Evolutionary conservation across 2,113 vertebrate genomes (phyloP).

Genomic region (Syngnathoides biaculeatus): DNA sequence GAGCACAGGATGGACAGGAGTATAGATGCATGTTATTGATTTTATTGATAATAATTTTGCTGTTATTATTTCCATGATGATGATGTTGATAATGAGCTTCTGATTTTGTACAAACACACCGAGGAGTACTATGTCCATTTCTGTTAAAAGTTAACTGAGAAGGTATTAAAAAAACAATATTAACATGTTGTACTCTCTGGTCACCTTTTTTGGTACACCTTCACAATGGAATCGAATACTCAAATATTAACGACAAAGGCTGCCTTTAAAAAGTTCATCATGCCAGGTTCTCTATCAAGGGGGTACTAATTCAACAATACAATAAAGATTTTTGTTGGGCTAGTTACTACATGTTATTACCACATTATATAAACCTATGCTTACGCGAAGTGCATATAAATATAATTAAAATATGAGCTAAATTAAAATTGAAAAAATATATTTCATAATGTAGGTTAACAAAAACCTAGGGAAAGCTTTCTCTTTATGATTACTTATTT

Average conservation of each 20-base stretch:
- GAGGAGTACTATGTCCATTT: neutral
- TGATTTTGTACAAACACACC: neutral
- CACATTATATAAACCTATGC: neutral
- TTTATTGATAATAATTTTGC: neutral
- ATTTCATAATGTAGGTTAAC: no score
- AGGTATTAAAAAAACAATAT: neutral
- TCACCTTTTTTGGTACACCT: neutral
- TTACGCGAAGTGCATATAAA: neutral
- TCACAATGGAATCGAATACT: neutral
- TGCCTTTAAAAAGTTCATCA: neutral
- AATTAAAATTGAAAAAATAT: neutral
- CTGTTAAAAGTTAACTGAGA: neutral
- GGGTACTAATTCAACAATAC: neutral
- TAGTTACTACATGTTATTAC: no score
- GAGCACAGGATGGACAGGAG: conserved; percentile 29
- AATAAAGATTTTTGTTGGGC: neutral
- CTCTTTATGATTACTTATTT: no score
- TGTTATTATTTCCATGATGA: neutral
- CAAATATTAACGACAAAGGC: neutral
- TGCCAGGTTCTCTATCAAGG: neutral
- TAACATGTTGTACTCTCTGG: neutral
- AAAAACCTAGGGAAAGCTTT: no score
- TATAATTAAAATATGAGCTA: neutral
- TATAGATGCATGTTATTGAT: no score
- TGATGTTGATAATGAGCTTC: neutral